These are phyloP conservation scores for Machaerirhynchus nigripectus DNA, from an alignment of 2,113 vertebrate genomes.

Conservation along the genomic window DNA sequence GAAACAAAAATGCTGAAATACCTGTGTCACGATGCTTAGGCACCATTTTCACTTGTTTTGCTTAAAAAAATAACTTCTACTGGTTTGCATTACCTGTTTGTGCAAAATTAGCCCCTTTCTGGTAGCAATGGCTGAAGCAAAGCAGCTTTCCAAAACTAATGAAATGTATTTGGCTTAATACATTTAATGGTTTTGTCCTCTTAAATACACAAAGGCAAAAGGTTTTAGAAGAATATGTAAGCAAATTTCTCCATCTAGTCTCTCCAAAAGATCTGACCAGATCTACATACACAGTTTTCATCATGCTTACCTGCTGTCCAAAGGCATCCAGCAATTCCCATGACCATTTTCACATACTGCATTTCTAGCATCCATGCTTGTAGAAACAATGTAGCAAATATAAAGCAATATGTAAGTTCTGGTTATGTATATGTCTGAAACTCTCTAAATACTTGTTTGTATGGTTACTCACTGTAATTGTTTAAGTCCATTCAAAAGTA, in stretches of 20 bases:
- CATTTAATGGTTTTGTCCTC: background rate
- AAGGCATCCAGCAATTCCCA: background rate
- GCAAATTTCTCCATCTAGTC: background rate
- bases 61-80: background rate
- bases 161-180: background rate
- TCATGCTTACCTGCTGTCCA: rapidly evolving
- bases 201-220: background rate
- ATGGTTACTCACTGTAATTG: background rate
- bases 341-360: background rate
- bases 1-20: background rate
- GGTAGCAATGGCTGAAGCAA: background rate
- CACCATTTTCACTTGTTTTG: background rate
- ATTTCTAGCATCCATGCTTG: background rate
- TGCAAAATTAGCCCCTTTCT: background rate
- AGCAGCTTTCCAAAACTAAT: background rate
- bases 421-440: background rate
- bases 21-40: background rate
- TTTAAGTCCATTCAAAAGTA: background rate
- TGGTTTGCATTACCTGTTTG: background rate
- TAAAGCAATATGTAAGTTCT: background rate
- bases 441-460: background rate
- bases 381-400: background rate
- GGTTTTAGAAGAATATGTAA: background rate
- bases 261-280: background rate
- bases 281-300: background rate